phyloP scores from a whole-genome alignment of 2,797 vertebrate genomes.

The Semotilus atromaculatus region DNA sequence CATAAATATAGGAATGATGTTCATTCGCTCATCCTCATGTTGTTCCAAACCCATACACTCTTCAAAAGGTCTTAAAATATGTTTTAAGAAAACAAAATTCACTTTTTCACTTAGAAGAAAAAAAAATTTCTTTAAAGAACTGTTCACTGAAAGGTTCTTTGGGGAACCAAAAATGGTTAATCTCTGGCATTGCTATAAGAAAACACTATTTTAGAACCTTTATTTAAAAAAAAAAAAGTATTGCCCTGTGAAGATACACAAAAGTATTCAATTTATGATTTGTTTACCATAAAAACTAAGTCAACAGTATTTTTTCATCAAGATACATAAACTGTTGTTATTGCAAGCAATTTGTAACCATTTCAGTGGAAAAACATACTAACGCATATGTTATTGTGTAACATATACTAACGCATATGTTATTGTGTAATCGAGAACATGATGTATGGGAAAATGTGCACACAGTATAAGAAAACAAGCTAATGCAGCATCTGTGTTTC shows the following conservation, averaged over 20 bases:
- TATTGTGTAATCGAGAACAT: neutral
- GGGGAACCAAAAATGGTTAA: neutral
- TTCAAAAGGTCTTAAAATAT: neutral
- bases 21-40: neutral
- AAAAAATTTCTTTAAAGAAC: too few relatives aligned
- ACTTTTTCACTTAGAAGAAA: too few relatives aligned
- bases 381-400: too few relatives aligned
- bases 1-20: neutral
- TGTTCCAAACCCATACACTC: neutral
- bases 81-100: too few relatives aligned
- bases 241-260: neutral
- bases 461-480: too few relatives aligned
- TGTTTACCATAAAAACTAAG: neutral
- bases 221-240: too few relatives aligned
- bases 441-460: too few relatives aligned
- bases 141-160: neutral
- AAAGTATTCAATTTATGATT: neutral
- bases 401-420: too few relatives aligned
- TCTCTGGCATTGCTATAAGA: neutral
- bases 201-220: too few relatives aligned
- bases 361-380: neutral
- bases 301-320: constrained; percentile 3
- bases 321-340: neutral
- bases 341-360: neutral
- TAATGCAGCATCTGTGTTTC: neutral